Evolutionary conservation across 2,888 invertebrate genomes (phyloP).

Genomic region (Caenorhabditis doughertyi): DNA sequence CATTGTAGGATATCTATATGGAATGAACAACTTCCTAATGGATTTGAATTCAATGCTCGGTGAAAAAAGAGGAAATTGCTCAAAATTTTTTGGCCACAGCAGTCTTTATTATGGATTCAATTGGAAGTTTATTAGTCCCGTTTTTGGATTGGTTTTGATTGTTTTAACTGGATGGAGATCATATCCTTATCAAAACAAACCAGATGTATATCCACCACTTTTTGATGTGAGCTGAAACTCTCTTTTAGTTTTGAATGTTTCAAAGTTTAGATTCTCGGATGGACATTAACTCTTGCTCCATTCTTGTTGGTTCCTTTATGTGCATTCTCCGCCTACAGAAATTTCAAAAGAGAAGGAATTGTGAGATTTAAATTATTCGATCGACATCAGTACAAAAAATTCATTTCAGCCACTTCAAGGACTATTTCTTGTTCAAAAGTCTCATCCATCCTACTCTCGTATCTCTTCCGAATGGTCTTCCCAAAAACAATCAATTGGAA

Average conservation of each 20-base stretch:
- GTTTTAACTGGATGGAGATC: slow-evolving; percentile 6
- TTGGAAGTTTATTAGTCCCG: slow-evolving; percentile 47
- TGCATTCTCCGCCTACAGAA: slow-evolving; percentile 1
- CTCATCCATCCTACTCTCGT: slow-evolving; percentile 37
- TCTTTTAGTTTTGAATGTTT: neutral
- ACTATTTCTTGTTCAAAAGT: slow-evolving; percentile 42
- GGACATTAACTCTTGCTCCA: slow-evolving; percentile 23
- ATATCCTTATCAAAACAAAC: slow-evolving; percentile 27
- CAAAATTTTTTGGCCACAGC: slow-evolving; percentile 9
- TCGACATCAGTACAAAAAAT: neutral
- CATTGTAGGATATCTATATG: slow-evolving; percentile 28
- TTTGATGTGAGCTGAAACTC: slow-evolving; percentile 35
- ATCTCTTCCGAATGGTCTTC: slow-evolving; percentile 13
- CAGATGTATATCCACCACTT: slow-evolving; percentile 22
- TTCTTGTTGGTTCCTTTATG: slow-evolving; percentile 18
- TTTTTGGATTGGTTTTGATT: slow-evolving; percentile 29
- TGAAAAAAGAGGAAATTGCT: neutral
- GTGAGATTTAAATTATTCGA: slow-evolving; percentile 1
- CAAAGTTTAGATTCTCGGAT: slow-evolving; percentile 23
- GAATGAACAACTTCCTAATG: slow-evolving; percentile 8
- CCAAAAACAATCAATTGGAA: neutral
- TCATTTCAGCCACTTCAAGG: slow-evolving; percentile 21
- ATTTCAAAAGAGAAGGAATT: slow-evolving; percentile 5
- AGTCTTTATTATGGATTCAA: slow-evolving; percentile 30
- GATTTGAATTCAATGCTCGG: slow-evolving; percentile 41